Evolutionary conservation across 2,113 vertebrate genomes (phyloP), one percentile per base, ranked within the genome.

Genomic region (Megaceryle torquata): DNA sequence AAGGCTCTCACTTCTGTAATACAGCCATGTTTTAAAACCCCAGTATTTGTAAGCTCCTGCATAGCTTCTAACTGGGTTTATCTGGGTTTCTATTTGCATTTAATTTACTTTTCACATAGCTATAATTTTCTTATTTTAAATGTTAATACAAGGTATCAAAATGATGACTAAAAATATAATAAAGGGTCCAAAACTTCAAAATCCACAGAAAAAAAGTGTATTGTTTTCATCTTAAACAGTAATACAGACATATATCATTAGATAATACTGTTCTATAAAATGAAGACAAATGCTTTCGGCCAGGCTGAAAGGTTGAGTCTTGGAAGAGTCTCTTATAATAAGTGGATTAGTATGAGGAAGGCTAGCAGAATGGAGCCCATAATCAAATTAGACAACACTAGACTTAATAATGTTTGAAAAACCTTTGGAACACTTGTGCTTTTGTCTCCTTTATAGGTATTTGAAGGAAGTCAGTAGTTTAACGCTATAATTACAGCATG

Each of bases 381-480:
- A 61, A 96, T 88, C 59, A 82, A 93, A 94, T 67, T 85, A 86
- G 63, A 88, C 59, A 82, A 64, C 21, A 46, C 21, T 68, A 80
- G 79, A 95, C 13, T 81, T 90, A 87, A 92, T 91, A 91, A 92
- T 75, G 59, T 89, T 95, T 96, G 33, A 57, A 95, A 94, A 95
- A 53, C 31, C 35, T 75, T 93, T 76, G 26, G 72, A 96, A 91
- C 29, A 46, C 31, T 44, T 60, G 24, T 80, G 10, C 33, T 87
- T 63, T 71, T 24, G 83, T 81, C 24, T 91, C 41, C 39, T 39
- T 92, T 85, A 60, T 44, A 41, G 71, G 61, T 10, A 89, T 93
- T 88, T 97, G 68, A 96, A 95, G 44, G 46, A 91, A 93, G 72
- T 91, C 67, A 71, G 60, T 77, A 67, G 89, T 96, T 97, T 96